phyloP scores from a whole-genome alignment of 2,888 invertebrate genomes.

The Ichneumoninae sp. region DNA sequence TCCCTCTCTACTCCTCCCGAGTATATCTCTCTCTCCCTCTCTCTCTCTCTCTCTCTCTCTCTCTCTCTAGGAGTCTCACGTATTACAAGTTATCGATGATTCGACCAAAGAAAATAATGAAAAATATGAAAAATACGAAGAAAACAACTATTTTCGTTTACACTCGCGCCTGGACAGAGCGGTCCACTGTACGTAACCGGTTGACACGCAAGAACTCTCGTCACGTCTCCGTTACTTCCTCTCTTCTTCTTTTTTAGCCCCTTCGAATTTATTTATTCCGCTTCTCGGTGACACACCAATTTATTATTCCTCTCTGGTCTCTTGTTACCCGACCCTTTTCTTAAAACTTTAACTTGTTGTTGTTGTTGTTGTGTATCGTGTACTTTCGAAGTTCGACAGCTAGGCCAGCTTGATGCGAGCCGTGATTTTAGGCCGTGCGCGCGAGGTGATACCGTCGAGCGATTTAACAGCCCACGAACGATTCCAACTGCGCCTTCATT shows the following conservation, averaged over 20 bases:
- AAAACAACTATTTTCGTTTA: background rate
- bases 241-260: background rate
- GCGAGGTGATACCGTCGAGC: slow-evolving; percentile 60
- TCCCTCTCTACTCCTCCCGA: slow-evolving; percentile 27
- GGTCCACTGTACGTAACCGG: background rate
- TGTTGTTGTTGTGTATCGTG: background rate
- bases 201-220: background rate
- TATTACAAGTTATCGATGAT: slow-evolving; percentile 1
- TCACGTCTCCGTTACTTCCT: background rate
- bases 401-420: background rate
- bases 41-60: background rate
- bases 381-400: background rate
- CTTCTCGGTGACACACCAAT: background rate
- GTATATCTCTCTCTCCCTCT: background rate
- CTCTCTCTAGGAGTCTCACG: background rate
- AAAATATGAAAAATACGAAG: background rate
- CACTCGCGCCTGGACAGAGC: background rate
- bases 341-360: background rate
- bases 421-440: slow-evolving; percentile 39
- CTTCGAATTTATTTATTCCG: background rate
- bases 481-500: slow-evolving; percentile 77
- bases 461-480: slow-evolving; percentile 69
- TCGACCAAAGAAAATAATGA: background rate
- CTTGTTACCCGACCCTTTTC: background rate
- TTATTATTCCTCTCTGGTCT: background rate